Evolutionary conservation across 2,113 vertebrate genomes (phyloP).

Genomic region (Cynocephalus volans): DNA sequence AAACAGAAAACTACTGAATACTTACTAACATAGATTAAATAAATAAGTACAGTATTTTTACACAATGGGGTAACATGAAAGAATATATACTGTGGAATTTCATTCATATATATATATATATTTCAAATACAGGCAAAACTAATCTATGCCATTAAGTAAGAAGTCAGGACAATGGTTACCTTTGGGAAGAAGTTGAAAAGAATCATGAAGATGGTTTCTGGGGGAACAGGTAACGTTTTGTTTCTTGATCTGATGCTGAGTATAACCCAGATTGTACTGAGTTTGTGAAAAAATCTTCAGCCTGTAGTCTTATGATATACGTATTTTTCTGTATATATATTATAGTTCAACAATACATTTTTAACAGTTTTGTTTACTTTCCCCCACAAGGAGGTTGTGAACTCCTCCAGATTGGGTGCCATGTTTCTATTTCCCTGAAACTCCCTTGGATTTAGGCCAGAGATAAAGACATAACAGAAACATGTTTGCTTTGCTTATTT

Average conservation of each 20-base stretch:
- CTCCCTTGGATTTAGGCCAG: background rate
- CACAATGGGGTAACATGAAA: background rate
- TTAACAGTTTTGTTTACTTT: background rate
- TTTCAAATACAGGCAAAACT: background rate
- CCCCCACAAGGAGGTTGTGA: background rate
- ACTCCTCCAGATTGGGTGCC: background rate
- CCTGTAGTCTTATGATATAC: background rate
- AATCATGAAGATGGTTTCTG: background rate
- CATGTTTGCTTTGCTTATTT: background rate
- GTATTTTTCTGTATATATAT: background rate
- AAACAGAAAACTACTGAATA: slow-evolving; percentile 36
- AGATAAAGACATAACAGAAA: background rate
- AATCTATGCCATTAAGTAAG: background rate
- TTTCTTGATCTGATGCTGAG: background rate
- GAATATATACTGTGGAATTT: background rate
- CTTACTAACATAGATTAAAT: background rate
- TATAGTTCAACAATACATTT: background rate
- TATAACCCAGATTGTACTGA: background rate
- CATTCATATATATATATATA: background rate
- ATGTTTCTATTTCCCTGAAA: slow-evolving; percentile 1
- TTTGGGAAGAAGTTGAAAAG: background rate
- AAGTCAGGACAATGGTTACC: background rate
- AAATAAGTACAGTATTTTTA: background rate
- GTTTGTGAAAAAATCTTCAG: slow-evolving; percentile 8
- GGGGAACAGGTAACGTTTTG: background rate